These are phyloP conservation scores for Gallinago stenura DNA, from an alignment of 2,797 vertebrate genomes.

Conservation along the genomic window DNA sequence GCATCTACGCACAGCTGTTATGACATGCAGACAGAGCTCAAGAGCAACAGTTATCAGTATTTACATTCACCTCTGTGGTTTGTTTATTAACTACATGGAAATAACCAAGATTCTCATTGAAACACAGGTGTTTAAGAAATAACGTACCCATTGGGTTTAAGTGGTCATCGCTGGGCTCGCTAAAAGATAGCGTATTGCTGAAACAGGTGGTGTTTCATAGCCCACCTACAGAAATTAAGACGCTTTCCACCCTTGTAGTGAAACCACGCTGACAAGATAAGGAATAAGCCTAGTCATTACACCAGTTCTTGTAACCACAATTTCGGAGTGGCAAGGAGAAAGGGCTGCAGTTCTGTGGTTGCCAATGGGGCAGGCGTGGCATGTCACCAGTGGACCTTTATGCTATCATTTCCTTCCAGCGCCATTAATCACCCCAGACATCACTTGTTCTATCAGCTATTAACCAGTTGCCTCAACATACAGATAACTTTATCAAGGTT, in stretches of 20 bases:
- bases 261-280: background rate
- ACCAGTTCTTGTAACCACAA: background rate
- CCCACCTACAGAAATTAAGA: background rate
- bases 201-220: background rate
- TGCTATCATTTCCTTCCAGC: constrained; percentile 37
- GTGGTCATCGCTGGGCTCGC: background rate
- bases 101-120: background rate
- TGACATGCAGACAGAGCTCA: background rate
- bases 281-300: background rate
- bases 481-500: constrained; percentile 59
- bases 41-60: background rate
- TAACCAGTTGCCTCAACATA: background rate
- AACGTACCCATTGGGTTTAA: background rate
- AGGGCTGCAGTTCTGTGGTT: background rate
- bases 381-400: background rate
- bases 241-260: background rate
- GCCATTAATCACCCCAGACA: constrained; percentile 45
- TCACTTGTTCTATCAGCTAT: constrained; percentile 42
- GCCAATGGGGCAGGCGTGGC: background rate
- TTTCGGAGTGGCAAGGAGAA: background rate
- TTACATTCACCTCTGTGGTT: background rate
- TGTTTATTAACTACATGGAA: background rate
- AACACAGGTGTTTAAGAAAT: background rate
- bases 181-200: background rate
- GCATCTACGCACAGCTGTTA: background rate